Conservation (phyloP, 2,888 invertebrate genomes). For the Spicauda simplicius region DNA sequence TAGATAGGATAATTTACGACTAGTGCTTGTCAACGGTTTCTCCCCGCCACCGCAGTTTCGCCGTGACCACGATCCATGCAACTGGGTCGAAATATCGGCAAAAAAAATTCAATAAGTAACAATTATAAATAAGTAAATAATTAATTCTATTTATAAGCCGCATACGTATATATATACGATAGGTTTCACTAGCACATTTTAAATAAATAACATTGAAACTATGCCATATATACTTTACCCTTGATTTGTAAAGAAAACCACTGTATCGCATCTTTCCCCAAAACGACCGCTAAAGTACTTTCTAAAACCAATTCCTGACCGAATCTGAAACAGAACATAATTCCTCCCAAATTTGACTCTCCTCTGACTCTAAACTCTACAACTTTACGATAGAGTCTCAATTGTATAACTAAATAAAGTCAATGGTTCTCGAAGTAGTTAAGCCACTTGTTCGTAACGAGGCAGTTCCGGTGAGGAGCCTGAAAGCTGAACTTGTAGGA, state of each 20-base stretch:
- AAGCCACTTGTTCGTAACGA: slow-evolving; percentile 13
- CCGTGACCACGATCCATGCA: too few relatives aligned
- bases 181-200: too few relatives aligned
- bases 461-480: slow-evolving; percentile 11
- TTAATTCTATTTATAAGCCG: too few relatives aligned
- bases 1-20: too few relatives aligned
- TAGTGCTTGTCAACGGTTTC: too few relatives aligned
- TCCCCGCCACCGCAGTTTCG: too few relatives aligned
- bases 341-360: too few relatives aligned
- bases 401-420: not conserved
- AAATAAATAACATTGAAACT: too few relatives aligned
- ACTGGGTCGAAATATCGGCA: too few relatives aligned
- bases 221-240: not conserved
- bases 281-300: not conserved
- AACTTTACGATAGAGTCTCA: not conserved
- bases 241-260: not conserved
- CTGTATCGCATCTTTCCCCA: not conserved
- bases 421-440: slow-evolving; percentile 2
- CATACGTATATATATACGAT: too few relatives aligned
- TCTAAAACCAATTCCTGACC: not conserved
- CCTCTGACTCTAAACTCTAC: not conserved
- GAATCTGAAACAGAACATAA: not conserved
- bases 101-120: too few relatives aligned
- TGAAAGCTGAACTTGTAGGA: slow-evolving; percentile 3
- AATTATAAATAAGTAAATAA: too few relatives aligned